Base-by-base conservation (phyloP, 2,797 vertebrate species). In the Mus minutoides region DNA sequence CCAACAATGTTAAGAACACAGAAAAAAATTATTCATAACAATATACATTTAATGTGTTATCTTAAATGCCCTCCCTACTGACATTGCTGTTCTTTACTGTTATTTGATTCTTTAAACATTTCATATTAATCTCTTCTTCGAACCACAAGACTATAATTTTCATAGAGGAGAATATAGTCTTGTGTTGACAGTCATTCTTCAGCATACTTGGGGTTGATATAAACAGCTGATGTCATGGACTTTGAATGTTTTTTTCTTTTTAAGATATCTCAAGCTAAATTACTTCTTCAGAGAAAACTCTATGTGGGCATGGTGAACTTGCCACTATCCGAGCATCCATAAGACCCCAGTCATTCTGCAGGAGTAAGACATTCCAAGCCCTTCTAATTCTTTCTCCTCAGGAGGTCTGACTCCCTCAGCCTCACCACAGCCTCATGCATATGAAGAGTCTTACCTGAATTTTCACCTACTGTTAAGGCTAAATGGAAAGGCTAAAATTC, bases 51-150 rank as follows among this genome's bases (percentile, higher is more conserved):
- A 22, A 13, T 73, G 19, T 85, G 1, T 29, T 73, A 95, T 34
- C 88, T 95, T 64, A 88, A 94, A 95, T 89, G 58, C 2, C 92
- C 26, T 75, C 37, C 14, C 40, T 85, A 37, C 22, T 43, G 78
- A 89, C 4, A 83, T 78, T 85, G 90, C 52, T 94, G 21, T 75
- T 62, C 58, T 86, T 43, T 69, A 3, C 11, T 92, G 8, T 67
- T 88, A 49, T 37, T 85, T 80, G 22, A 82, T 85, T 84, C 43
- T 75, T 91, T 91, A 88, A 80, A 64, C 46, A 62, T 40, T 88
- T 82, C 40, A 64, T 54, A 82, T 85, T 5, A 88, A 60, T 67
- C 13, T 90, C 82, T 88, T 92, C 46, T 64, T 86, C 69, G 46
- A 89, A 87, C 14, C 85, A 78, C 58, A 67, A 71, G n/a, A 92